A percentile compares a stretch with the other conserved stretches of the same genome.
Conservation (phyloP, 2,888 invertebrate genomes). For the Drosophila bunnanda region DNA sequence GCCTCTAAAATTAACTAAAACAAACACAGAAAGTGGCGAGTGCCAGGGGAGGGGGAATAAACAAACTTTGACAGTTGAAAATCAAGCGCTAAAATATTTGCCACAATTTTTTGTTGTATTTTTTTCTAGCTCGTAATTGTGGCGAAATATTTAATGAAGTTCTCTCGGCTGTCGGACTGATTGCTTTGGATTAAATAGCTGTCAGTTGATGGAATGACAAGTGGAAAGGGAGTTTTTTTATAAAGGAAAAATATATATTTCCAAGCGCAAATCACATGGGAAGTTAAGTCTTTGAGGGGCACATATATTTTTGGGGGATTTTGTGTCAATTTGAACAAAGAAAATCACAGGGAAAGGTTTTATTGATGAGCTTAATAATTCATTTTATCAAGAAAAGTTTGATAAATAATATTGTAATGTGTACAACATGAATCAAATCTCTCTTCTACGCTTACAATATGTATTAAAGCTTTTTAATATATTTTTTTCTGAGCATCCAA, state of each 20-base stretch:
- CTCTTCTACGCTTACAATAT: neutral
- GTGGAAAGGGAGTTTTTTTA: neutral
- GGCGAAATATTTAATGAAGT: conserved; percentile 69
- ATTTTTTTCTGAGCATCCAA: neutral
- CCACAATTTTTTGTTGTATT: conserved; percentile 38
- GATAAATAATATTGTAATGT: neutral
- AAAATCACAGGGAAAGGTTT: neutral
- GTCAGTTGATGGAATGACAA: conserved; percentile 50
- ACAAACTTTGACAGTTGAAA: conserved; percentile 71
- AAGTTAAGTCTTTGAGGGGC: neutral
- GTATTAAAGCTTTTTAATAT: neutral
- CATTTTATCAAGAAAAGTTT: too few species aligned
- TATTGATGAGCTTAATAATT: neutral
- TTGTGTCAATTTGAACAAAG: neutral
- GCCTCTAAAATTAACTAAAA: conserved; percentile 63
- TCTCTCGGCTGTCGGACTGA: conserved; percentile 54
- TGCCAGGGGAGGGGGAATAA: conserved; percentile 36
- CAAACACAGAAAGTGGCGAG: conserved; percentile 24
- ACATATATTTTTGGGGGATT: neutral
- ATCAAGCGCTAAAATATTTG: conserved; percentile 53
- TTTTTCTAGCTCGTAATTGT: conserved; percentile 58
- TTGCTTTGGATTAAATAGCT: conserved; percentile 54
- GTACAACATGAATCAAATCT: neutral
- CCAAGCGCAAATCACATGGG: neutral
- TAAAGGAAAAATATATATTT: neutral